Percentiles rank a stretch among this genome's conserved stretches.
phyloP scores from a whole-genome alignment of 2,888 invertebrate genomes.

The Diadegma fenestrale region DNA sequence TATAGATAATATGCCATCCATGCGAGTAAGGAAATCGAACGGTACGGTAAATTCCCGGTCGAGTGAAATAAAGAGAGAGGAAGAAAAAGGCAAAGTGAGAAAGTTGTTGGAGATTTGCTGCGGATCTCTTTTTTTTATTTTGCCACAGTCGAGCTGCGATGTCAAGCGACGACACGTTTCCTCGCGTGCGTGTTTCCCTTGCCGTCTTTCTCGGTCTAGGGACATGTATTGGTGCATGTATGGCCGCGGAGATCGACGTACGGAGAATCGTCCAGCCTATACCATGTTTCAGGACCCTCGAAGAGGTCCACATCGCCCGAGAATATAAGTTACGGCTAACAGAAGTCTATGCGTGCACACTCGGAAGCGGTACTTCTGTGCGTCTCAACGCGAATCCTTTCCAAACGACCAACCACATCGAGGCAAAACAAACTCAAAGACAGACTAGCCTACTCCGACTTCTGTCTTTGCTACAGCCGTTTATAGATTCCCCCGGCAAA shows the following conservation, averaged over 20 bases:
- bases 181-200: slow-evolving; percentile 35
- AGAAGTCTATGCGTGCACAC: slow-evolving; percentile 65
- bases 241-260: slow-evolving; percentile 31
- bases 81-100: slow-evolving; percentile 13
- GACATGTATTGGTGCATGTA: slow-evolving; percentile 47
- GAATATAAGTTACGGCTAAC: slow-evolving; percentile 44
- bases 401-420: slow-evolving; percentile 26
- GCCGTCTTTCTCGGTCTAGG: slow-evolving; percentile 42
- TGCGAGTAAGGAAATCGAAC: slow-evolving; percentile 65
- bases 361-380: slow-evolving; percentile 74
- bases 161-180: slow-evolving; percentile 30
- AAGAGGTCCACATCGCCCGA: slow-evolving; percentile 43
- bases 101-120: slow-evolving; percentile 42
- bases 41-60: slow-evolving; percentile 51
- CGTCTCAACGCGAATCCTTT: slow-evolving; percentile 44
- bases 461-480: slow-evolving; percentile 56
- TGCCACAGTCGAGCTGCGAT: slow-evolving; percentile 44
- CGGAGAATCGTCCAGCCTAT: slow-evolving; percentile 49
- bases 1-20: slow-evolving; percentile 67
- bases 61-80: slow-evolving; percentile 17
- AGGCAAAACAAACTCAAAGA: slow-evolving; percentile 4
- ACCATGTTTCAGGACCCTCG: slow-evolving; percentile 54
- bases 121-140: slow-evolving; percentile 49
- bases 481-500: slow-evolving; percentile 68
- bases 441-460: slow-evolving; percentile 56